These are phyloP conservation scores for Smittia sp. DNA, from an alignment of 2,888 invertebrate species.

Conservation along the genomic window DNA sequence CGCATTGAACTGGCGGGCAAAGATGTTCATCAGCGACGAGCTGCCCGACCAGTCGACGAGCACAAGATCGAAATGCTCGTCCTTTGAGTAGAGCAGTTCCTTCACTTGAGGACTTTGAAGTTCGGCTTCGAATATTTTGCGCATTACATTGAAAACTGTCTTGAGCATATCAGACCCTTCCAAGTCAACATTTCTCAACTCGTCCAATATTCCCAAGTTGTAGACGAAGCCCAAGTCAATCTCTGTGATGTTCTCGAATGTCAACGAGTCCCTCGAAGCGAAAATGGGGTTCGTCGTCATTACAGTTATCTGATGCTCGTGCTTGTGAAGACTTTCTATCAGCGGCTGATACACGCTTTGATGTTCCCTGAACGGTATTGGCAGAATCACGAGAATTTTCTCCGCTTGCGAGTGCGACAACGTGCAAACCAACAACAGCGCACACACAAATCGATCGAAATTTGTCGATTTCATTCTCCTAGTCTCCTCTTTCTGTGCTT, in stretches of 20 bases:
- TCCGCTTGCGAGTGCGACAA: conserved; percentile 44
- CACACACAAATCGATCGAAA: conserved; percentile 17
- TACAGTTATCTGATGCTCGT: conserved; percentile 55
- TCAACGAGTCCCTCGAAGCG: conserved; percentile 43
- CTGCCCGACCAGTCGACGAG: conserved; percentile 57
- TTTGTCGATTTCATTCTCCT: neutral
- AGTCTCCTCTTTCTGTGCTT: neutral
- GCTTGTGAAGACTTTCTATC: conserved; percentile 51
- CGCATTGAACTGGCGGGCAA: conserved; percentile 57
- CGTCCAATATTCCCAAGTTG: conserved; percentile 44
- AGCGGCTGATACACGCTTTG: conserved; percentile 54
- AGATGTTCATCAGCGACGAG: conserved; percentile 55
- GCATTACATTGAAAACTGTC: conserved; percentile 45
- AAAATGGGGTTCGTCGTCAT: conserved; percentile 55
- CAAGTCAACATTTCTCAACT: conserved; percentile 44
- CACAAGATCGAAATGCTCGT: conserved; percentile 58
- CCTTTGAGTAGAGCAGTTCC: conserved; percentile 48
- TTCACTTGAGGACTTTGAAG: conserved; percentile 46
- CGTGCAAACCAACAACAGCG: neutral
- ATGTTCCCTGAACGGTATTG: conserved; percentile 55
- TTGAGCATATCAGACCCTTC: conserved; percentile 45
- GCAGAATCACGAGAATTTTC: conserved; percentile 53
- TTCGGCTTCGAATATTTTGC: conserved; percentile 45
- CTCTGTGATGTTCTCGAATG: conserved; percentile 50
- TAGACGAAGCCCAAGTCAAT: conserved; percentile 49